Evolutionary conservation across 2,888 invertebrate species (phyloP), one percentile per base, ranked within the genome.

Genomic region (Aphidius colemani): DNA sequence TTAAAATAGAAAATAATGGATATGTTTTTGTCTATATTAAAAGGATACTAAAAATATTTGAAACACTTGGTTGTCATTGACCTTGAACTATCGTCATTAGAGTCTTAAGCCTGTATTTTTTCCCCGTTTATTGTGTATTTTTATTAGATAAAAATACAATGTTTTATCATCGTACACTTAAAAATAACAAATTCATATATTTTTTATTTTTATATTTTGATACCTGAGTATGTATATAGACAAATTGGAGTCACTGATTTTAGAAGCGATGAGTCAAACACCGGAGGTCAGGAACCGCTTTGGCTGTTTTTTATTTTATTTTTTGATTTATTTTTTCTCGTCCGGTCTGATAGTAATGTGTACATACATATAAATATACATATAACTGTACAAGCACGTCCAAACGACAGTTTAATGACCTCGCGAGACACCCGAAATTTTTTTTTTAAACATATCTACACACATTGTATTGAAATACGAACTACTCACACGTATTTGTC

Each of bases 331-430:
- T 18, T 18, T 18, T 45, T 44, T 13, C 30, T 45, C 44, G 39
- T 57, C 46, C 40, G 57, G 57, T 46, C n/a, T 39, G 46, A 57
- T 57, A 39, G 45, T 39, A n/a, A 57, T 11, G 18, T 39, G 43
- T 44, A 46, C 46, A 46, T 57, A 46, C 46, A 57, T 57, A 39
- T 39, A 45, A 57, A 39, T 46, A 46, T 39, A 53, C 13, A 49
- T 60, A 64, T 62, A 66, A 64, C 66, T 62, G 67, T 65, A 62
- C 45, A 30, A 46, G 45, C 45, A 44, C 41, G 53, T 7, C 51
- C 13, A 43, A 55, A 13, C 51, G 49, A 43, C 49, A 62, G 67
- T 66, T 69, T 67, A 67, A 69, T 64, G 69, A 69, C 67, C 69
- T 56, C 61, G 48, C 8, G 61, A 55, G 53, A 59, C 45, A 58